phyloP scores from a whole-genome alignment of 2,113 vertebrate species.

The Gymnocephalus cernua region DNA sequence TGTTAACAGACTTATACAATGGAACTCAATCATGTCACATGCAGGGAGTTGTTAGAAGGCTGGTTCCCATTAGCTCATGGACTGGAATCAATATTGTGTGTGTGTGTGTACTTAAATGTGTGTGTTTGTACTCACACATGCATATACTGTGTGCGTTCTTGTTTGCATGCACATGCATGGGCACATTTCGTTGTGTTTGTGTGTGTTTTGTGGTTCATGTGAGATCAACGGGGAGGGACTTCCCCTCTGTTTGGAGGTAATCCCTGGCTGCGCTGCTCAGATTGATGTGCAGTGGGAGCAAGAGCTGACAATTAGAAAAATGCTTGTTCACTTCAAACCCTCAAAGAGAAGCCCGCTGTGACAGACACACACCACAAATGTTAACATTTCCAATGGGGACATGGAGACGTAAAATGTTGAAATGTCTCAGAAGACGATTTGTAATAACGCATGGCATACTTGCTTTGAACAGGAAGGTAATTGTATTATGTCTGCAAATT shows the following conservation, averaged over 20 bases:
- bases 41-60: slow-evolving; percentile 51
- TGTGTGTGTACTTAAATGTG: slow-evolving; percentile 1
- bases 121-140: background rate
- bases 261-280: slow-evolving; percentile 43
- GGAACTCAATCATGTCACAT: slow-evolving; percentile 61
- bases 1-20: slow-evolving; percentile 67
- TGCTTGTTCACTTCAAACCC: slow-evolving; percentile 40
- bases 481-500: slow-evolving; percentile 67
- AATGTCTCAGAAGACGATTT: slow-evolving; percentile 20
- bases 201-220: background rate
- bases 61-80: slow-evolving; percentile 62
- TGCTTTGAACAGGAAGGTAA: slow-evolving; percentile 67
- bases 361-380: slow-evolving; percentile 46
- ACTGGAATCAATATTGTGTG: slow-evolving; percentile 61
- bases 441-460: slow-evolving; percentile 67
- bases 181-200: slow-evolving; percentile 5
- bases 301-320: slow-evolving; percentile 65
- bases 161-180: slow-evolving; percentile 10
- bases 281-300: slow-evolving; percentile 56
- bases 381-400: slow-evolving; percentile 28
- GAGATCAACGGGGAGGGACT: slow-evolving; percentile 34
- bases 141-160: background rate
- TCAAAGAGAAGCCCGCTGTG: slow-evolving; percentile 36
- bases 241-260: slow-evolving; percentile 59
- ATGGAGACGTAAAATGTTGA: slow-evolving; percentile 25